Evolutionary conservation across 2,113 vertebrate genomes (phyloP).

Genomic region (Lichenostomus cassidix): DNA sequence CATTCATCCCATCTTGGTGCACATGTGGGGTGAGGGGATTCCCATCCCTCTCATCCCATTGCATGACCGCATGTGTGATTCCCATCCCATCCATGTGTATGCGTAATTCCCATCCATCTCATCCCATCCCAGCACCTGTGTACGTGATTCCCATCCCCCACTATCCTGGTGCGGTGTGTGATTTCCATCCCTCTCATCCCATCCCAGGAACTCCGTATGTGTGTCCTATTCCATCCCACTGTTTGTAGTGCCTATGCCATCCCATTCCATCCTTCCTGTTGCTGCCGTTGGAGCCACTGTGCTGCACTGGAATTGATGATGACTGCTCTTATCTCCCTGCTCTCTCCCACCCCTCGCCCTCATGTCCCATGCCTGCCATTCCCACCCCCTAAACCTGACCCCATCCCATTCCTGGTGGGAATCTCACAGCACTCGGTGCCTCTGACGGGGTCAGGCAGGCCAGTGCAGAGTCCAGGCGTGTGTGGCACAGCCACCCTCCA

Average conservation of each 20-base stretch:
- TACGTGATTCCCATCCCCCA: background rate
- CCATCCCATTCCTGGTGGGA: background rate
- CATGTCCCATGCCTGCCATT: background rate
- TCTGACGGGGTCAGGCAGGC: constrained; percentile 88
- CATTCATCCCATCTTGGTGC: background rate
- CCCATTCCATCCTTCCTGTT: background rate
- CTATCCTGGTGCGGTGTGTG: background rate
- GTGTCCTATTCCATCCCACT: background rate
- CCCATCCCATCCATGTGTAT: background rate
- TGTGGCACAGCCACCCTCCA: constrained; percentile 96
- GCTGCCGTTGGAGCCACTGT: background rate
- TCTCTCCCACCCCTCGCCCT: background rate
- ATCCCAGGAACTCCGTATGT: background rate
- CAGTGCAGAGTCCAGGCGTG: constrained; percentile 86
- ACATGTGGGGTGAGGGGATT: background rate
- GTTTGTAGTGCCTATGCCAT: background rate
- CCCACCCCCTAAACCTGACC: background rate
- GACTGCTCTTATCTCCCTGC: accelerated
- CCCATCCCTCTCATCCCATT: background rate
- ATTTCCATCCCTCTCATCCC: background rate
- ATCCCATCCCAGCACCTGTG: background rate
- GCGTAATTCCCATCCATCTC: background rate
- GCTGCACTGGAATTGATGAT: background rate
- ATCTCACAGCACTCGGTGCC: constrained; percentile 92
- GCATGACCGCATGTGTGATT: background rate